Evolutionary conservation across 1,140 invertebrate genomes (phyloP).

Genomic region (Nephotettix cincticeps): DNA sequence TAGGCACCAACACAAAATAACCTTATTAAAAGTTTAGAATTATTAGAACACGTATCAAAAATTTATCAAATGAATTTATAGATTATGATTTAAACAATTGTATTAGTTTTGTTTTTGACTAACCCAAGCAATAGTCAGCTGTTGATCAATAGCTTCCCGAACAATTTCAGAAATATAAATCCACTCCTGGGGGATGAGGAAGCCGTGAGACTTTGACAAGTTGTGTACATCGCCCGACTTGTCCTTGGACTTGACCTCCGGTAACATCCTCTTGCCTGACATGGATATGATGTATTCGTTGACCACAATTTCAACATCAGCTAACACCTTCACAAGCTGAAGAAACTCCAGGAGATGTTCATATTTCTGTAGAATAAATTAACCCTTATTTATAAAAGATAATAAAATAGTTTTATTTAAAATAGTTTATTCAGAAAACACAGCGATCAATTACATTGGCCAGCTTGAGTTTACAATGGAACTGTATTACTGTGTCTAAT

Average conservation of each 20-base stretch:
- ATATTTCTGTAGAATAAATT: neutral
- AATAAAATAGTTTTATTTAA: no score
- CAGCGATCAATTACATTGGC: no score
- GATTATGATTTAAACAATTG: no score
- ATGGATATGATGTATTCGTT: neutral
- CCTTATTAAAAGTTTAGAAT: no score
- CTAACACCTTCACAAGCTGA: neutral
- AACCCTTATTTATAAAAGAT: no score
- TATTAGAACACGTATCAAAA: no score
- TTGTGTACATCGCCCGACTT: neutral
- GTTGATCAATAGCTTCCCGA: neutral
- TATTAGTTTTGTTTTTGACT: no score
- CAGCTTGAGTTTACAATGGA: no score
- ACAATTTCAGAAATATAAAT: neutral
- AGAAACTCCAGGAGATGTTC: neutral
- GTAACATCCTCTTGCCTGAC: neutral
- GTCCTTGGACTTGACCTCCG: neutral
- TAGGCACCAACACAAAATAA: no score
- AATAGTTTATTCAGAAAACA: no score
- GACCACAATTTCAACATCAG: neutral
- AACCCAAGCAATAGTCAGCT: neutral
- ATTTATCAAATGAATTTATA: no score
- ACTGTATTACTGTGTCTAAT: no score
- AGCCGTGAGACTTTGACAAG: neutral
- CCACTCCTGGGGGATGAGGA: neutral